phyloP scores from a whole-genome alignment of 2,888 invertebrate genomes.

The Nomada ruficornis region DNA sequence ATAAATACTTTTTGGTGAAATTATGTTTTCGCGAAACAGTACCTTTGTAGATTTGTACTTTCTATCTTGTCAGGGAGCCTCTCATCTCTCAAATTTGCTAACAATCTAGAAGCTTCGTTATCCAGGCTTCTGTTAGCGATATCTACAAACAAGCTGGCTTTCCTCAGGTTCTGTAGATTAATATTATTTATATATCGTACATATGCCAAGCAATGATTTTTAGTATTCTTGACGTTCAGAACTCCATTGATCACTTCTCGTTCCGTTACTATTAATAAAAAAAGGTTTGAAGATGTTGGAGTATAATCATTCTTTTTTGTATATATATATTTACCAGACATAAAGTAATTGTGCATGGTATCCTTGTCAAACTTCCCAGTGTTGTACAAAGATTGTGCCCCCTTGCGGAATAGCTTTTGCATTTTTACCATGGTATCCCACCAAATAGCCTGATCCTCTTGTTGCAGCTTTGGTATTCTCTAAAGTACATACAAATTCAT shows the following conservation, averaged over 20 bases:
- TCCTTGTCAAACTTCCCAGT: constrained; percentile 95
- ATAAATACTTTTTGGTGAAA: neutral
- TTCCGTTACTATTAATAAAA: constrained; percentile 92
- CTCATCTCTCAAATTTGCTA: constrained; percentile 95
- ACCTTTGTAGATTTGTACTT: constrained; percentile 95
- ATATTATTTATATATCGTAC: constrained; percentile 98
- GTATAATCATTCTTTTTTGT: neutral
- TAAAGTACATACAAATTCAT: constrained; percentile 78
- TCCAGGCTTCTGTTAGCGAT: constrained; percentile 96
- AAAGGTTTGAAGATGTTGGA: neutral
- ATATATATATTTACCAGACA: constrained; percentile 91
- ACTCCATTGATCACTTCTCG: constrained; percentile 98
- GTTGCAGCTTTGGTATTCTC: constrained; percentile 97
- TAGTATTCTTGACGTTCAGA: constrained; percentile 95
- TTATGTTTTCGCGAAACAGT: constrained; percentile 62
- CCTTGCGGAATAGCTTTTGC: constrained; percentile 97
- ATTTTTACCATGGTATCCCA: constrained; percentile 98
- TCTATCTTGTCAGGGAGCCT: constrained; percentile 95
- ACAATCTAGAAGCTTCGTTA: constrained; percentile 94
- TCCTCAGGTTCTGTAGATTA: constrained; percentile 96
- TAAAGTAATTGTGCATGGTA: constrained; percentile 98
- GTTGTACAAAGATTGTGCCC: constrained; percentile 93
- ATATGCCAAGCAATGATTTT: constrained; percentile 98
- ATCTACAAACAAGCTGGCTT: constrained; percentile 97
- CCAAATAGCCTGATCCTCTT: constrained; percentile 98